Base-by-base conservation (phyloP, 2,888 invertebrate genomes). In the Folsomia candida region DNA sequence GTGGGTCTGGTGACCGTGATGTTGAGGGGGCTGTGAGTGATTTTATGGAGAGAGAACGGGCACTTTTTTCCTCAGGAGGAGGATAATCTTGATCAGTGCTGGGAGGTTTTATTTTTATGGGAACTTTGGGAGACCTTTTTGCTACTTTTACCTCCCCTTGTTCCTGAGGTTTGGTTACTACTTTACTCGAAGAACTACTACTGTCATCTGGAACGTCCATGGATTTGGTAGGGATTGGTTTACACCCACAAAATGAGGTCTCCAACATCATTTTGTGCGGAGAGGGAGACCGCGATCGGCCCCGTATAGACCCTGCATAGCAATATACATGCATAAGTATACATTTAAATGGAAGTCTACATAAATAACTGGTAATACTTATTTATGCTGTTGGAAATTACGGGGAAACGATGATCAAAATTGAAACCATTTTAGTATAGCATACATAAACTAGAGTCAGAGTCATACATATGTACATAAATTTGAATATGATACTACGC, bases 201-300 rank as follows among this genome's bases (percentile, higher is more conserved):
- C 76, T 77, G 1, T 75, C 77, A 18, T 47, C 47, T 47, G 47
- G 47, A 24, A 83, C 24, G 84, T 82, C 63, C 84, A 84, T 74
- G 84, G 85, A 73, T 84, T 85, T 57, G 84, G 85, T 2, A 83
- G 87, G 63, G 85, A 87, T 85, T 85, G 92, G 90, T 81, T 92
- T 92, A 64, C 89, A 90, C 0, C 94, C 94, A 83, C 93, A 94
- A 83, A 94, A 94, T 0, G 93, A 93, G 0, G 94, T 94, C 84
- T 94, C 94, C 71, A 94, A 86, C 68, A 93, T 86, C 89, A 93
- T 92, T 83, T 91, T 91, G 85, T 94, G 93, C n/a, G 94, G 94
- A 18, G 93, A 93, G 1, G 94, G 93, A 9, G 82, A 82, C 25
- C 81, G 74, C n/a, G n/a, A n/a, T n/a, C n/a, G n/a, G 26, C 80